A percentile compares a stretch with the other conserved stretches of the same genome.
These are phyloP conservation scores for Brachystomella parvula DNA, from an alignment of 1,140 invertebrate species.

Conservation along the genomic window DNA sequence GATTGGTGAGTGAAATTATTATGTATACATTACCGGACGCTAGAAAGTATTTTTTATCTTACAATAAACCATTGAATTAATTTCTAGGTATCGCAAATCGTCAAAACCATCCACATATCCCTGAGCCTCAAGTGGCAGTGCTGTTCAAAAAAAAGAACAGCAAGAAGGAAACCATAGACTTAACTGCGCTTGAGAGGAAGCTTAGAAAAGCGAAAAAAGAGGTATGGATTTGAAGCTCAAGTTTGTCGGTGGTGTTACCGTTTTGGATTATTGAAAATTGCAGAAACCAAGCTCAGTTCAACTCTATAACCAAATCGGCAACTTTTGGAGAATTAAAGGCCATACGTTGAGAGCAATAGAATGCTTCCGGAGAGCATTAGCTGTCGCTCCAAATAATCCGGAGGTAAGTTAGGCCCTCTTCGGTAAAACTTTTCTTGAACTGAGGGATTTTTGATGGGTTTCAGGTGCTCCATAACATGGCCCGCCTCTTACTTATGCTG, in stretches of 20 bases:
- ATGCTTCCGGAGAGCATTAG: constrained; percentile 73
- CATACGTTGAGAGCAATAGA: constrained; percentile 75
- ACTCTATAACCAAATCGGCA: constrained; percentile 79
- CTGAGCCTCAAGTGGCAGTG: constrained; percentile 61
- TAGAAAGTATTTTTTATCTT: too few species aligned
- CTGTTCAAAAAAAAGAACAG: constrained; percentile 67
- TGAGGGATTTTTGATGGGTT: constrained; percentile 5
- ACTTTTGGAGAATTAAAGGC: constrained; percentile 69
- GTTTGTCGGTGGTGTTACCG: background rate
- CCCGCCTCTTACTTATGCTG: constrained; percentile 61
- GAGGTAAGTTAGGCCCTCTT: constrained; percentile 50
- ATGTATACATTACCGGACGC: too few species aligned
- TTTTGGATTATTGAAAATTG: constrained; percentile 31
- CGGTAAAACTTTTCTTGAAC: background rate
- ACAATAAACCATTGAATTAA: too few species aligned
- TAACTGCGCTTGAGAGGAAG: constrained; percentile 64
- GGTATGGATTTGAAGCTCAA: constrained; percentile 40
- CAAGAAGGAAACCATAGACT: constrained; percentile 61
- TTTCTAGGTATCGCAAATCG: constrained; percentile 66
- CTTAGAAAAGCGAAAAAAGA: constrained; percentile 73
- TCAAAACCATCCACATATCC: constrained; percentile 56
- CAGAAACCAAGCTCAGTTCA: constrained; percentile 76
- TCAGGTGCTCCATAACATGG: constrained; percentile 67
- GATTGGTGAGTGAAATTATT: too few species aligned
- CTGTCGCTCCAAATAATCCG: constrained; percentile 74